Conservation (phyloP, 2,797 vertebrate species). For the Sternarchorhynchus goeldii region DNA sequence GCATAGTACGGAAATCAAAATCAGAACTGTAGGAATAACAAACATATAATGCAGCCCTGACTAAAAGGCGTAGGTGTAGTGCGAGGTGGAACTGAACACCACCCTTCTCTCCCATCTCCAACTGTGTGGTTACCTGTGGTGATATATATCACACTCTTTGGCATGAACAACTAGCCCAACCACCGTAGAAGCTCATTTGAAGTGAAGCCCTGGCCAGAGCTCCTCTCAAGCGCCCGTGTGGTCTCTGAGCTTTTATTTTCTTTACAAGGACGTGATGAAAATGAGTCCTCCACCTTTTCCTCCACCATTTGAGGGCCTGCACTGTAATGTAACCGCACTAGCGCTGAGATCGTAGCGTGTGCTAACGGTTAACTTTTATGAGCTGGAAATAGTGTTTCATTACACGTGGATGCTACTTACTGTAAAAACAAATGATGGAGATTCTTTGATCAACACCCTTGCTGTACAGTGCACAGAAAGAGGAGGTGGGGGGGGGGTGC, state of each 20-base stretch:
- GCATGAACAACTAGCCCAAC: slow-evolving; percentile 10
- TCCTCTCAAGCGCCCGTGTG: slow-evolving; percentile 62
- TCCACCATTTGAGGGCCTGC: not conserved
- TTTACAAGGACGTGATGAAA: slow-evolving; percentile 57
- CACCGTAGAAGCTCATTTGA: slow-evolving; percentile 41
- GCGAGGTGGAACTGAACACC: slow-evolving; percentile 32
- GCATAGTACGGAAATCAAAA: slow-evolving; percentile 7
- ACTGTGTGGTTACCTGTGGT: slow-evolving; percentile 28
- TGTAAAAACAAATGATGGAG: slow-evolving; percentile 35
- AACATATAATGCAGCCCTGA: slow-evolving; percentile 30
- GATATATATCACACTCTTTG: slow-evolving; percentile 32
- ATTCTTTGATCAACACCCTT: slow-evolving; percentile 33
- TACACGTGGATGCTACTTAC: slow-evolving; percentile 39
- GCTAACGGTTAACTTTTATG: slow-evolving; percentile 58
- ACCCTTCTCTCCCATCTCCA: slow-evolving; percentile 25
- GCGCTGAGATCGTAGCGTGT: slow-evolving; percentile 19
- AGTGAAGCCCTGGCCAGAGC: slow-evolving; percentile 19
- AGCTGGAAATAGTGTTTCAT: slow-evolving; percentile 40
- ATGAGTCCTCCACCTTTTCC: slow-evolving; percentile 42
- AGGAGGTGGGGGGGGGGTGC: not conserved
- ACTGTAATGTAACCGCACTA: slow-evolving; percentile 14
- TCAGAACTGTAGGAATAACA: slow-evolving; percentile 31
- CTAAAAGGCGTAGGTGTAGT: slow-evolving; percentile 14
- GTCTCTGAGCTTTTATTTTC: slow-evolving; percentile 41
- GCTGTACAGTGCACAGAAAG: not conserved